Base-by-base conservation (phyloP, 1,140 invertebrate species). In the Drosophila subpulchrella region DNA sequence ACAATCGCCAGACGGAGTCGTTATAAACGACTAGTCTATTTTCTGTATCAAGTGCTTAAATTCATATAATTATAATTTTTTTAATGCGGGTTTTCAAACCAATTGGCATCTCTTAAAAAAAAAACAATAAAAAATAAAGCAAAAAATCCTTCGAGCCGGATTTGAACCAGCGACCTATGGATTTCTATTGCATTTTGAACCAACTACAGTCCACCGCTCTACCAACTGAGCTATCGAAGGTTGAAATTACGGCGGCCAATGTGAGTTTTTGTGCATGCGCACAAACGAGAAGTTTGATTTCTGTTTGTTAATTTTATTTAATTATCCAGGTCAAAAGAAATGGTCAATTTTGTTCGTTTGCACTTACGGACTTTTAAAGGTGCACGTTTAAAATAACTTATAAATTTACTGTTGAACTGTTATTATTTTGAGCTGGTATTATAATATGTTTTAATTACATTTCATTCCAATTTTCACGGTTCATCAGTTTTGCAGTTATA, bases 161-260 rank as follows among this genome's bases (percentile, higher is more conserved):
- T 95, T 95, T 95, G 94, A 95, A 95, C 94, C 94, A 95, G 94
- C 94, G 94, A 95, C 94, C 94, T 95, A 94, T 95, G 94, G 94
- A 95, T 95, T 20, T 65, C 65, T 68, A 53, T 53, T 20, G 30
- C 46, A 20, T 4, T 0, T 3, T 15, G 6, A 27, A 0, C 46
- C 59, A 68, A 36, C 95, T 96, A 96, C 96, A 96, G 95, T 96
- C 95, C 96, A 96, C 95, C 95, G 96, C 95, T 96, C 95, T 96
- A 96, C 95, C 95, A 96, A 96, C 95, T 96, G 96, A 96, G 95
- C 95, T 96, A 96, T 95, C 95, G 95, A 95, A 96, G 95, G 95
- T 92, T 59, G 11, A 38, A 10, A 4, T 10, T 4, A 4, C n/a
- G 38, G 8, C 1, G 11, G 6, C 42, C 30, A 24, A 34, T 48